Evolutionary conservation across 2,797 vertebrate species (phyloP).

Genomic region (Sebastes vulpes): DNA sequence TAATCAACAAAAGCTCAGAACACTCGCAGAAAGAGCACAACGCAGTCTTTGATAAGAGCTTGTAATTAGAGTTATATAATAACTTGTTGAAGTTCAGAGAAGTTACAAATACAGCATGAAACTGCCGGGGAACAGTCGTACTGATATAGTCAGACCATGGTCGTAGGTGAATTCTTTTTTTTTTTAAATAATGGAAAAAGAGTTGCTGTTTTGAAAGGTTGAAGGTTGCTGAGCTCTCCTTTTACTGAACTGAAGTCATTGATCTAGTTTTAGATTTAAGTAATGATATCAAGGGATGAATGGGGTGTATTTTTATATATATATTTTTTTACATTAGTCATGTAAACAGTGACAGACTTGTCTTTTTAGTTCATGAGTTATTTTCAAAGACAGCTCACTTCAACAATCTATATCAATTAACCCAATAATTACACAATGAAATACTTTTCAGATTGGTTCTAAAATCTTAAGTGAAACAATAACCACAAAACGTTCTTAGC

Average conservation of each 20-base stretch:
- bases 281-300: neutral
- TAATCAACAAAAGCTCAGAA: neutral
- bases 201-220: neutral
- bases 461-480: slow-evolving; percentile 3
- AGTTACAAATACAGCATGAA: neutral
- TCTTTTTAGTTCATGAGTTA: slow-evolving; percentile 3
- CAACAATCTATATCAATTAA: neutral
- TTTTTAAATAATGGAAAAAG: neutral
- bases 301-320: neutral
- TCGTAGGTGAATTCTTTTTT: neutral
- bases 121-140: slow-evolving; percentile 3
- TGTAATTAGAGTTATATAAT: slow-evolving; percentile 4
- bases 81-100: neutral
- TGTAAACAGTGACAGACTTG: slow-evolving; percentile 21
- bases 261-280: slow-evolving; percentile 2
- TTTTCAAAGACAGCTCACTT: neutral
- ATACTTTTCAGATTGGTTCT: slow-evolving; percentile 12
- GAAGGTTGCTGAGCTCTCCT: neutral
- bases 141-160: slow-evolving; percentile 23
- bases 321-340: neutral
- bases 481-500: neutral
- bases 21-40: neutral
- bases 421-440: slow-evolving; percentile 10
- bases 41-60: neutral
- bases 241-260: neutral